Evolutionary conservation across 2,888 invertebrate genomes (phyloP).

Genomic region (Scaptomyza flava): DNA sequence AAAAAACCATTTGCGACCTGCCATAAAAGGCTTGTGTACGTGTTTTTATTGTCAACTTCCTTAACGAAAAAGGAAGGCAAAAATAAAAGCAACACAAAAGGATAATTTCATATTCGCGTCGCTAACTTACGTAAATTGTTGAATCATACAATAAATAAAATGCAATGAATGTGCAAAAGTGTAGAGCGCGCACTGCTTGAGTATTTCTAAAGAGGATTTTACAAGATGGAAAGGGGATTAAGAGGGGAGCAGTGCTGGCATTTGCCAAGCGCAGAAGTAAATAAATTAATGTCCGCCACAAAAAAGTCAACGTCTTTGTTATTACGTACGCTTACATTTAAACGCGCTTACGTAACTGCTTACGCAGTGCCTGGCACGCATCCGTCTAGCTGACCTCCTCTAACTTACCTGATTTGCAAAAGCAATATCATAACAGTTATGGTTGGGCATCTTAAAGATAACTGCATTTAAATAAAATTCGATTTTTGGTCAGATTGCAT

Average conservation of each 20-base stretch:
- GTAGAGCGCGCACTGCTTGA: constrained; percentile 61
- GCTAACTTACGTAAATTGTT: too few species aligned
- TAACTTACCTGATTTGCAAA: too few species aligned
- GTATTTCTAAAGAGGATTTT: constrained; percentile 20
- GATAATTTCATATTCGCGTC: constrained; percentile 71
- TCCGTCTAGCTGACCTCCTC: too few species aligned
- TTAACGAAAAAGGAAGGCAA: too few species aligned
- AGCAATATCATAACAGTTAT: too few species aligned
- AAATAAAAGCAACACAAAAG: too few species aligned
- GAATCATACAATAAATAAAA: constrained; percentile 72
- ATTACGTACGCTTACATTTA: constrained; percentile 37
- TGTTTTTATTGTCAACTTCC: constrained; percentile 59
- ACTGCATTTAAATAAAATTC: too few species aligned
- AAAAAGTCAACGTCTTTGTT: constrained; percentile 63
- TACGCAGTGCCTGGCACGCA: too few species aligned
- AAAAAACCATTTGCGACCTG: constrained; percentile 19
- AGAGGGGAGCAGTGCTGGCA: constrained; percentile 6
- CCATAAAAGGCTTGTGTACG: constrained; percentile 56
- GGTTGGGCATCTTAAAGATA: too few species aligned
- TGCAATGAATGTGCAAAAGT: constrained; percentile 67
- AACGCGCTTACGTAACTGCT: too few species aligned
- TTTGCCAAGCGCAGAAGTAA: constrained; percentile 62
- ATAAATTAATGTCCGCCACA: constrained; percentile 68
- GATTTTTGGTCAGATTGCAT: too few species aligned
- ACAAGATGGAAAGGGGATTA: background rate